Conservation (phyloP, 2,888 invertebrate genomes). For the Drosophila subsilvestris region DNA sequence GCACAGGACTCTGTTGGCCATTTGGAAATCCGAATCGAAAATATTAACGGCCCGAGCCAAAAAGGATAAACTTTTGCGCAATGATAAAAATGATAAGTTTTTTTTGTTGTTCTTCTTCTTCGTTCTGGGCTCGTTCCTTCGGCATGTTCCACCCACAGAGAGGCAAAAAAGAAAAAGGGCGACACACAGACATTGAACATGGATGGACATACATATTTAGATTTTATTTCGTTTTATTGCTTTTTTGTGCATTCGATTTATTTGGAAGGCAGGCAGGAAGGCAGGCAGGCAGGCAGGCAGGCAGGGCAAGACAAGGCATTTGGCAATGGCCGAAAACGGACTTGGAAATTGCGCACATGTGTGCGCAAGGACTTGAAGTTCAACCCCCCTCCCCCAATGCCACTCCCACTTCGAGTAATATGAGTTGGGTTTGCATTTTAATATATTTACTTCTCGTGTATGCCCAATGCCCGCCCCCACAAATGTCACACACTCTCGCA, state of each 20-base stretch:
- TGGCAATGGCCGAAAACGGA: conserved; percentile 74
- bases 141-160: conserved; percentile 23
- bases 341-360: conserved; percentile 80
- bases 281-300: conserved; percentile 64
- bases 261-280: conserved; percentile 65
- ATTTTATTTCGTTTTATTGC: conserved; percentile 81
- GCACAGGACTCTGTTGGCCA: conserved; percentile 41
- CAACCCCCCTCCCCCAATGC: background rate
- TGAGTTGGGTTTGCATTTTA: conserved; percentile 81
- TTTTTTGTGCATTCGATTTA: conserved; percentile 81
- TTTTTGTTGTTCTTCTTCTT: conserved; percentile 18
- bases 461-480: conserved; percentile 20
- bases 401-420: conserved; percentile 52
- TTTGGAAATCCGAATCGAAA: conserved; percentile 71
- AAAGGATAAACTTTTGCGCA: conserved; percentile 80
- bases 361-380: conserved; percentile 72
- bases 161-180: conserved; percentile 55
- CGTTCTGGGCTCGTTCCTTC: background rate
- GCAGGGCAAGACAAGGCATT: conserved; percentile 17
- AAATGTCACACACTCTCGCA: conserved; percentile 72
- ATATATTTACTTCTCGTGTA: conserved; percentile 64
- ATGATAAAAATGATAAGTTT: conserved; percentile 79
- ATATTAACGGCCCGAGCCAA: conserved; percentile 73
- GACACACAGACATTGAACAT: conserved; percentile 31
- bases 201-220: conserved; percentile 64